phyloP scores from a whole-genome alignment of 2,888 invertebrate genomes.

The Cerceris rybyensis region DNA sequence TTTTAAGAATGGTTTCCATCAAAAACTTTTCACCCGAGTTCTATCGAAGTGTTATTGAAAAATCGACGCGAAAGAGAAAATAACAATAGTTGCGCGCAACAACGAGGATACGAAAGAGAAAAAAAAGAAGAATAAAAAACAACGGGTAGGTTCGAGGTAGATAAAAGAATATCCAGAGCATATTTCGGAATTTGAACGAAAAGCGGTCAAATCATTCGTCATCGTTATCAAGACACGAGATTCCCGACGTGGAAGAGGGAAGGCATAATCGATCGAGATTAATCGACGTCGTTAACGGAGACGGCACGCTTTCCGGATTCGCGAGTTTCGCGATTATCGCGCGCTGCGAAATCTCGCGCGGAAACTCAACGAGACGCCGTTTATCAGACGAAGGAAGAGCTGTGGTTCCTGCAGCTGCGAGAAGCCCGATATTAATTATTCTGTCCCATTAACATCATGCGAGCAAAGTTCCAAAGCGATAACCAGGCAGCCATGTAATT shows the following conservation, averaged over 20 bases:
- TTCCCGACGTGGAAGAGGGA: background rate
- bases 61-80: background rate
- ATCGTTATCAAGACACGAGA: background rate
- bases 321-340: slow-evolving; percentile 14
- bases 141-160: background rate
- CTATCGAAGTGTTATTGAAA: background rate
- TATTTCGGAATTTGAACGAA: background rate
- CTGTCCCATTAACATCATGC: slow-evolving; percentile 39
- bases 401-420: background rate
- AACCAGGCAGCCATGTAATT: slow-evolving; percentile 9
- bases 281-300: slow-evolving; percentile 19
- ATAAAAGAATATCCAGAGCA: background rate
- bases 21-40: background rate
- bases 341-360: background rate
- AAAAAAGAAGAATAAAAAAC: background rate
- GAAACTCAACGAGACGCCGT: slow-evolving; percentile 3
- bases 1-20: slow-evolving; percentile 22
- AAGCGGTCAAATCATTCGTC: slow-evolving; percentile 4
- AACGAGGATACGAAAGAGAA: background rate
- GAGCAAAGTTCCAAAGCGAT: slow-evolving; percentile 17
- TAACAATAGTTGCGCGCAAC: background rate
- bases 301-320: background rate
- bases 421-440: slow-evolving; percentile 39
- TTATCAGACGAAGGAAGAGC: slow-evolving; percentile 17
- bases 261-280: slow-evolving; percentile 39